A percentile compares a stretch with the other conserved stretches of the same genome.
These are phyloP conservation scores for Bothrops jararaca DNA, from an alignment of 2,113 vertebrate species.

Conservation along the genomic window DNA sequence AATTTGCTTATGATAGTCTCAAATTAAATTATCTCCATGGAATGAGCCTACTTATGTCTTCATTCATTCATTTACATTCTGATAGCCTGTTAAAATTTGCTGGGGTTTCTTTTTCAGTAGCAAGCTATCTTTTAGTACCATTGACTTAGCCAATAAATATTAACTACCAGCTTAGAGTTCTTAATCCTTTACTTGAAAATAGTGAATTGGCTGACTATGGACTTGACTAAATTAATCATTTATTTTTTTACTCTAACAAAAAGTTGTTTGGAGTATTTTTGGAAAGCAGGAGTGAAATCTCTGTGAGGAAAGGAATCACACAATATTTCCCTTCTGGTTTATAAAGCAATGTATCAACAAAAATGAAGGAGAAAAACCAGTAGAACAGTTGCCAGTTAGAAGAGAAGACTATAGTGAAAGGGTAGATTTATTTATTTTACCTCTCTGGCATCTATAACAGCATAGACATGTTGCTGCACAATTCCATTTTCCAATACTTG, in stretches of 20 bases:
- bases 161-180: background rate
- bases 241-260: background rate
- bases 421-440: slow-evolving; percentile 48
- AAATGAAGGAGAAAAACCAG: background rate
- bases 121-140: slow-evolving; percentile 6
- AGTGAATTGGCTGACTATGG: background rate
- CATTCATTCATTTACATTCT: slow-evolving; percentile 13
- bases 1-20: slow-evolving; percentile 4
- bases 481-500: slow-evolving; percentile 60
- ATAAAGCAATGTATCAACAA: background rate
- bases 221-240: slow-evolving; percentile 1
- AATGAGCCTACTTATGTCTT: background rate
- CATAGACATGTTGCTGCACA: slow-evolving; percentile 71
- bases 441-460: slow-evolving; percentile 61
- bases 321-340: background rate
- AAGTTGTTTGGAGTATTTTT: background rate
- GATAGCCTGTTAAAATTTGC: slow-evolving; percentile 5
- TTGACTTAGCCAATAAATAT: slow-evolving; percentile 8
- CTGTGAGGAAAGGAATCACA: background rate
- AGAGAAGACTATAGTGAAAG: background rate
- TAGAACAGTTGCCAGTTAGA: background rate
- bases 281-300: background rate
- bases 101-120: background rate
- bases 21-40: slow-evolving; percentile 18
- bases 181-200: background rate